These are phyloP conservation scores for Tolypeutes matacus DNA, from an alignment of 2,797 vertebrate species.

Conservation along the genomic window DNA sequence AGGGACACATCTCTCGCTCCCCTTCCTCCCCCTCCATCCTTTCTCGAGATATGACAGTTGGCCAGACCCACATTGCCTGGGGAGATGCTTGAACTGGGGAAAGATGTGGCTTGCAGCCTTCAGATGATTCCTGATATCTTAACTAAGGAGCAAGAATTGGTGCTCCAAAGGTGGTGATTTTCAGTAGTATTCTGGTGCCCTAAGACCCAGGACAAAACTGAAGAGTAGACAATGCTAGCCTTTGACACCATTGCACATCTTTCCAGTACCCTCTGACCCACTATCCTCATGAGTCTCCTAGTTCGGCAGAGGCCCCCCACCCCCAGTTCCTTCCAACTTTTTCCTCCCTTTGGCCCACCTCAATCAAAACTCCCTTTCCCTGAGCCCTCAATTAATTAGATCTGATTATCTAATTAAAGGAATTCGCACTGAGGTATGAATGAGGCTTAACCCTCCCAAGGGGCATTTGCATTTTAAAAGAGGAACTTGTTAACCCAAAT, in stretches of 20 bases:
- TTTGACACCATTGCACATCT: accelerated
- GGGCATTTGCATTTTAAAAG: constrained; percentile 79
- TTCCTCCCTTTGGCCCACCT: constrained; percentile 78
- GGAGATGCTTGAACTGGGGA: not conserved
- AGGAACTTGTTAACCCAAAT: constrained; percentile 79
- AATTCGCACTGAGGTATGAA: constrained; percentile 85
- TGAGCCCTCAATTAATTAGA: constrained; percentile 84
- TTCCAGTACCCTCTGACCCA: not conserved
- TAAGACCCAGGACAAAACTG: not conserved
- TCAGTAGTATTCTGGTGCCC: not conserved
- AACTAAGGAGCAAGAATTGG: not conserved
- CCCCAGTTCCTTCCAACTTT: constrained; percentile 60
- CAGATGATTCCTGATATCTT: not conserved
- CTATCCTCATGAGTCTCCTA: not conserved
- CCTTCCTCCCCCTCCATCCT: not conserved
- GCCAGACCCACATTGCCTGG: not conserved
- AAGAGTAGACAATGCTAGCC: not conserved
- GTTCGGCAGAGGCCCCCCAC: not conserved
- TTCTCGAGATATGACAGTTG: not conserved
- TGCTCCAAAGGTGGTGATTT: not conserved
- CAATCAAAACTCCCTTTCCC: constrained; percentile 84
- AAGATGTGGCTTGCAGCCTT: not conserved
- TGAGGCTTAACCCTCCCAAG: constrained; percentile 76
- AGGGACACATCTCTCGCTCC: not conserved
- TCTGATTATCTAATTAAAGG: constrained; percentile 85